Evolutionary conservation across 2,888 invertebrate genomes (phyloP).

Genomic region (Diaprepes abbreviatus): DNA sequence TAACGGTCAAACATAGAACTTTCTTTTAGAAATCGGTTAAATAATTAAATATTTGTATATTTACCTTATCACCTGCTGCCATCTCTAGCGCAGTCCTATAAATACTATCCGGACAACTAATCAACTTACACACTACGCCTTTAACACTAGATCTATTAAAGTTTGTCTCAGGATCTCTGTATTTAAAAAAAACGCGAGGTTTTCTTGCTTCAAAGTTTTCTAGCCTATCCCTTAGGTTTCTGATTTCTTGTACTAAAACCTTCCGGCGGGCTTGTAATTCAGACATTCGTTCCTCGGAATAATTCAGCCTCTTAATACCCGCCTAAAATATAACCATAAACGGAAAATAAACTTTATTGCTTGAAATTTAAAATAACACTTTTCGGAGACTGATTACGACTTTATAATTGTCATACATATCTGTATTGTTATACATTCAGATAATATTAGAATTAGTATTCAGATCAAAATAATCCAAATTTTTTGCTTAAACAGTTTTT

Average conservation of each 20-base stretch:
- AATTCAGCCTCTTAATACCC: slow-evolving; percentile 69
- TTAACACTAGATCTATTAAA: slow-evolving; percentile 78
- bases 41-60: too few relatives aligned
- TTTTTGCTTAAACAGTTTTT: too few relatives aligned
- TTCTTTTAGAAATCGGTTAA: too few relatives aligned
- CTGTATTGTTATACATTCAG: too few relatives aligned
- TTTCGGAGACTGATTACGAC: too few relatives aligned
- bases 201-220: slow-evolving; percentile 73
- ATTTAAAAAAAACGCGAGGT: slow-evolving; percentile 77
- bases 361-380: neutral
- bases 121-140: slow-evolving; percentile 85
- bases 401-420: too few relatives aligned
- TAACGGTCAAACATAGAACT: too few relatives aligned
- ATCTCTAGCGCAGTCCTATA: slow-evolving; percentile 87
- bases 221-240: slow-evolving; percentile 70
- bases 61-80: slow-evolving; percentile 87
- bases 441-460: too few relatives aligned
- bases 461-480: too few relatives aligned
- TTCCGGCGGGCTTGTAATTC: slow-evolving; percentile 70
- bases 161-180: slow-evolving; percentile 82
- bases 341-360: too few relatives aligned
- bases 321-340: slow-evolving; percentile 59
- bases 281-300: slow-evolving; percentile 74
- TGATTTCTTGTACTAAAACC: slow-evolving; percentile 71
- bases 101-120: slow-evolving; percentile 78